Percentiles rank a stretch among this genome's conserved stretches.
These are phyloP conservation scores for Cephus sareptanus DNA, from an alignment of 2,888 invertebrate species.

Conservation along the genomic window DNA sequence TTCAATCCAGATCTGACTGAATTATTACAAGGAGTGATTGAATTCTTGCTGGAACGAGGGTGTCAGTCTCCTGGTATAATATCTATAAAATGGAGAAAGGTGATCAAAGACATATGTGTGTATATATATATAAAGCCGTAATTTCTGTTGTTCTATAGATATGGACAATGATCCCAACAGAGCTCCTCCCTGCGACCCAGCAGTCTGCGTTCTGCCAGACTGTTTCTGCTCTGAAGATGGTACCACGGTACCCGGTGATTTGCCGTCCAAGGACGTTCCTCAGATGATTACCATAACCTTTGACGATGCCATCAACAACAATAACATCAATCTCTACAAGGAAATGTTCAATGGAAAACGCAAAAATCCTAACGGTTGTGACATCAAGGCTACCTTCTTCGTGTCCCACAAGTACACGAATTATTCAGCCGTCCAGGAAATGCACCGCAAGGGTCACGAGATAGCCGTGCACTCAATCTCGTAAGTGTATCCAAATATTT, in stretches of 20 bases:
- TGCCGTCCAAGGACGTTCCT: conserved; percentile 86
- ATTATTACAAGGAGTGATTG: background rate
- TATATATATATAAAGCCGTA: too few species aligned
- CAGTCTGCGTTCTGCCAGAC: conserved; percentile 88
- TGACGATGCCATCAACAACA: conserved; percentile 94
- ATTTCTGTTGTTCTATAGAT: conserved; percentile 70
- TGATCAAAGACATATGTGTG: background rate
- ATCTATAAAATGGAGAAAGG: background rate
- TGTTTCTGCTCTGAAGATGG: conserved; percentile 96
- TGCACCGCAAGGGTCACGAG: conserved; percentile 91
- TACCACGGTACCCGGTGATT: conserved; percentile 85
- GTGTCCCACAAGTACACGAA: conserved; percentile 94
- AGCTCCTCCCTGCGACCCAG: conserved; percentile 88
- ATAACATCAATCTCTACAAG: conserved; percentile 93
- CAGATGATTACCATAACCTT: conserved; percentile 96
- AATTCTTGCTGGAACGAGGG: background rate
- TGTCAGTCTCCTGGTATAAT: background rate
- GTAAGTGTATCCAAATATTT: conserved; percentile 70
- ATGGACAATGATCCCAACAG: conserved; percentile 94
- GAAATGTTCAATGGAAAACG: conserved; percentile 91
- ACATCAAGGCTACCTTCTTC: conserved; percentile 93
- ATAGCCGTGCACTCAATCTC: conserved; percentile 94
- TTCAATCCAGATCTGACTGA: background rate
- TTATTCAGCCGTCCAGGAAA: conserved; percentile 92
- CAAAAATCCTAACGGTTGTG: conserved; percentile 93